Conservation (phyloP, 2,888 invertebrate species). For the Cybosia mesomella region DNA sequence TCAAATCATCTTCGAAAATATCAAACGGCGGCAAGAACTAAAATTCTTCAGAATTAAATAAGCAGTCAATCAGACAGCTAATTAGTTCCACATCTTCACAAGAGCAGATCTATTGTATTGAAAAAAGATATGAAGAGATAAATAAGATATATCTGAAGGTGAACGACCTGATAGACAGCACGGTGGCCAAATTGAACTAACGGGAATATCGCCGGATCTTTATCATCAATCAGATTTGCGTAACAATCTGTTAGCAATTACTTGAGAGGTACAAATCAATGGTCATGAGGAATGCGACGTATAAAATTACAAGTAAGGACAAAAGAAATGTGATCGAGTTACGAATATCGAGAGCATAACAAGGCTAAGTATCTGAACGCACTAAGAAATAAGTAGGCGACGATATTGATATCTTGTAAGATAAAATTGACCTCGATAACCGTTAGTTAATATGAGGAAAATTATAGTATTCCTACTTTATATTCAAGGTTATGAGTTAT, state of each 20-base stretch:
- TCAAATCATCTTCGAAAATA: slow-evolving; percentile 67
- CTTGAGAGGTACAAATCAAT: slow-evolving; percentile 66
- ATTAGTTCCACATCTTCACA: slow-evolving; percentile 61
- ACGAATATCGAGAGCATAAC: slow-evolving; percentile 48
- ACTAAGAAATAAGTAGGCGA: slow-evolving; percentile 37
- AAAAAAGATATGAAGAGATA: slow-evolving; percentile 44
- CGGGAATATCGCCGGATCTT: slow-evolving; percentile 77
- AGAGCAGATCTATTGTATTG: slow-evolving; percentile 50
- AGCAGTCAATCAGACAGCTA: slow-evolving; percentile 53
- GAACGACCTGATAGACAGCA: slow-evolving; percentile 74
- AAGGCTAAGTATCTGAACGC: slow-evolving; percentile 41
- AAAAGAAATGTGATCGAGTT: slow-evolving; percentile 55
- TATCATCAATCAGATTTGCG: slow-evolving; percentile 86
- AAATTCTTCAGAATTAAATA: slow-evolving; percentile 44
- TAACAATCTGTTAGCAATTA: slow-evolving; percentile 84
- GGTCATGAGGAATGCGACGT: slow-evolving; percentile 68
- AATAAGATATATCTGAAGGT: slow-evolving; percentile 65
- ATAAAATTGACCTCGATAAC: slow-evolving; percentile 46
- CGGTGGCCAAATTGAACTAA: slow-evolving; percentile 84
- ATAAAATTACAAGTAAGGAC: slow-evolving; percentile 62
- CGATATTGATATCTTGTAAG: slow-evolving; percentile 40
- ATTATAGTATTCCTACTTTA: slow-evolving; percentile 53
- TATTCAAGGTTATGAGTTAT: slow-evolving; percentile 62
- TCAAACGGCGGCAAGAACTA: slow-evolving; percentile 63
- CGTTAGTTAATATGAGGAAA: slow-evolving; percentile 44